Percentiles rank a stretch among this genome's conserved stretches.
phyloP scores from a whole-genome alignment of 2,888 invertebrate genomes.

The Drosophila stalkeri region DNA sequence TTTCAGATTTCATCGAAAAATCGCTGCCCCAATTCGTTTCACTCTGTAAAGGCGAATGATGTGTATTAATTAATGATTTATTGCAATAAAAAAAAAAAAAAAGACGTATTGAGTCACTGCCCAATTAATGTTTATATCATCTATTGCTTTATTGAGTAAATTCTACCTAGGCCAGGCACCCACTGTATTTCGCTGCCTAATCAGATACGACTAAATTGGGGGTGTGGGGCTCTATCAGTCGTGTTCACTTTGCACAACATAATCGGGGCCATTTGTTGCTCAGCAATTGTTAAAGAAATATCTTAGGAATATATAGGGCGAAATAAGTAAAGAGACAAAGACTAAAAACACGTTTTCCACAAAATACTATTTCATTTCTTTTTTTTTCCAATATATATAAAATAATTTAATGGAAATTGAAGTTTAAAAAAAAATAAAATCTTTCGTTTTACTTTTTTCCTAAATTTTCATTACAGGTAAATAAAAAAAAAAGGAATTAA shows the following conservation, averaged over 20 bases:
- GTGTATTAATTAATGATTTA: neutral
- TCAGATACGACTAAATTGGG: neutral
- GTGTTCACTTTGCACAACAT: neutral
- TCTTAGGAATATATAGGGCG: no score
- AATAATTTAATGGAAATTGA: no score
- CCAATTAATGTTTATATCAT: constrained; percentile 12
- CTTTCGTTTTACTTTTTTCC: no score
- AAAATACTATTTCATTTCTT: no score
- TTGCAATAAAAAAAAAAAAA: neutral
- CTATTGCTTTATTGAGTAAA: neutral
- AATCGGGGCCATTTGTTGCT: neutral
- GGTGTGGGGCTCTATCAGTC: neutral
- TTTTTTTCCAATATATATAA: no score
- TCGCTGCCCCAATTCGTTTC: neutral
- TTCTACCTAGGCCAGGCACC: constrained; percentile 1
- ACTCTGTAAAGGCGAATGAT: neutral
- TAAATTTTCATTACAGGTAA: no score
- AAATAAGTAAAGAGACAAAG: no score
- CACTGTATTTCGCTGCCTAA: neutral
- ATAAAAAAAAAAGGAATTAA: no score
- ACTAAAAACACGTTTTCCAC: no score
- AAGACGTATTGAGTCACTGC: constrained; percentile 38
- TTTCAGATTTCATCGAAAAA: neutral
- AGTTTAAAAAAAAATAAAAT: no score
- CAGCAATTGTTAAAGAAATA: no score